phyloP scores from a whole-genome alignment of 2,797 vertebrate species.

The Triplophysa yarkandensis region DNA sequence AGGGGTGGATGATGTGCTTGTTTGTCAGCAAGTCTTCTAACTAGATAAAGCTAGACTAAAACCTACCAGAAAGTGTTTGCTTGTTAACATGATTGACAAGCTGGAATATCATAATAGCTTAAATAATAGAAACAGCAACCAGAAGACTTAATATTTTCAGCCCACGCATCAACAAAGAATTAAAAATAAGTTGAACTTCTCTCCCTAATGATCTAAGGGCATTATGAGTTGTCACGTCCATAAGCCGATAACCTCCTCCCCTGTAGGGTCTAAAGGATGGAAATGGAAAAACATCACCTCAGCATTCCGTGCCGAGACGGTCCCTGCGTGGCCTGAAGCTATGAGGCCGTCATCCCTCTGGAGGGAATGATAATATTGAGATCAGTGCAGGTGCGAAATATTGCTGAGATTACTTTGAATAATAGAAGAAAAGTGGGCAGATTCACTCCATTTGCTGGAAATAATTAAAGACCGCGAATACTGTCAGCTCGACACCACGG shows the following conservation, averaged over 20 bases:
- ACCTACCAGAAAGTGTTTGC: not conserved
- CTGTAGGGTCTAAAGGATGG: slow-evolving; percentile 6
- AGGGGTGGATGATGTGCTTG: too few species aligned
- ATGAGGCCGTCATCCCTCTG: slow-evolving; percentile 24
- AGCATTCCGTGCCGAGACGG: slow-evolving; percentile 17
- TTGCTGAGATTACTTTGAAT: slow-evolving; percentile 14
- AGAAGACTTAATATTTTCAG: not conserved
- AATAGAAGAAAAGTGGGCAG: slow-evolving; percentile 9
- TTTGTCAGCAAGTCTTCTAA: not conserved
- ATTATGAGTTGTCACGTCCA: not conserved
- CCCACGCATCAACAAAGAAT: not conserved
- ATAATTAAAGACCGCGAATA: slow-evolving; percentile 12
- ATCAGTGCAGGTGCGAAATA: slow-evolving; percentile 3
- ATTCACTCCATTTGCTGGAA: slow-evolving; percentile 20
- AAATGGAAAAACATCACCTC: slow-evolving; percentile 13
- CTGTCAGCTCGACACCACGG: slow-evolving; percentile 8
- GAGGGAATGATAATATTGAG: slow-evolving; percentile 16
- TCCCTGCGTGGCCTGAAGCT: slow-evolving; percentile 16
- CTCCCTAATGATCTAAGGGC: not conserved
- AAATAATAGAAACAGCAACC: not conserved
- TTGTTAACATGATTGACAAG: not conserved
- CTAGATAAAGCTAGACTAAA: not conserved
- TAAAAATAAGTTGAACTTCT: not conserved
- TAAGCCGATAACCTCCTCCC: not conserved
- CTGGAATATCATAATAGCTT: not conserved